Base-by-base conservation (phyloP, 2,113 vertebrate genomes). In the Columbina picui region DNA sequence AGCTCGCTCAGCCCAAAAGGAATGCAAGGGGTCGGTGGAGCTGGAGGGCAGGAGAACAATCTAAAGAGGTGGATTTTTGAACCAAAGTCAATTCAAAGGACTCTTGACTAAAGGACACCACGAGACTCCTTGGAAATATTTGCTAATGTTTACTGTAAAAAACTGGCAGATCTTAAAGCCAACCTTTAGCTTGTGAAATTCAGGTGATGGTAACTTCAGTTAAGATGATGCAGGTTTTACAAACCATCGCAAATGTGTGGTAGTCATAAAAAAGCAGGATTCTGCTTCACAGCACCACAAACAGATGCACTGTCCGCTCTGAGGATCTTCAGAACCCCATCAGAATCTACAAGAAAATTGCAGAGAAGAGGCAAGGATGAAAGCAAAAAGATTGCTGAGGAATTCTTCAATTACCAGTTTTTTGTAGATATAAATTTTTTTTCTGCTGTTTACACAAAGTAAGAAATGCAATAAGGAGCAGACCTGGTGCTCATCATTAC, bases 41-140 rank as follows among this genome's bases (percentile, higher is more conserved):
- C 6, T 5, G 43, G 2, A 10, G 59, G 14, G 9, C 60, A 75
- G 32, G 6, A 32, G 60, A 82, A 55, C 32, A 70, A 38, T 8
- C 60, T 63, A 4, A 56, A 82, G 78, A 91, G 77, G 81, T 2
- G 61, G 32, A 69, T 61, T 57, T 73, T 12, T 39, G 75, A 90
- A 9, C 26, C 87, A 14, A 73, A 79, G 34, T 69, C 36, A 83
- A 15, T 4, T 18, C 13, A 92, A 76, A 86, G 41, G 27, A 21
- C 67, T 50, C 95, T 82, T 56, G 25, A 70, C 47, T 59, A 39
- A 85, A 88, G 75, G 41, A 64, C 41, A 55, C 39, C 79, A 83
- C 0, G 1, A 71, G 88, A 43, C 39, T 22, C 10, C 4, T 0
- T 71, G 43, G 27, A 84, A 87, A 52, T 21, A 47, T n/a, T 39